Conservation (phyloP, 2,113 vertebrate genomes). For the Mesocricetus auratus region DNA sequence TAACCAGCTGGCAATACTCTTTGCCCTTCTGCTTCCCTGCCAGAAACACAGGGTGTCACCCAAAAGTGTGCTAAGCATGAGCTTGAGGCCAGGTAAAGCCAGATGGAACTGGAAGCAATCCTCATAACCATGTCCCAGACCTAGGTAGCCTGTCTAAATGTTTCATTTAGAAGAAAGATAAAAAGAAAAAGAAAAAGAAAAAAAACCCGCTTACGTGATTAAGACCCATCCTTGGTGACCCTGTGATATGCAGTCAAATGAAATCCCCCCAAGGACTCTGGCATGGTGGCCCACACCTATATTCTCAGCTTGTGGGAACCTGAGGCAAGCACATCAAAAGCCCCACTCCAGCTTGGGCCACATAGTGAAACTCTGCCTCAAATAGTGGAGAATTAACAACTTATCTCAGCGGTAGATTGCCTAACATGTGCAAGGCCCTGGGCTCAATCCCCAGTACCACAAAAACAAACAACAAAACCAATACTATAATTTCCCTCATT, state of each 20-base stretch:
- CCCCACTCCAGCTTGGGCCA: background rate
- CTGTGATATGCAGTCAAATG: background rate
- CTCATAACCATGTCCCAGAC: background rate
- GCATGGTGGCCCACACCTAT: background rate
- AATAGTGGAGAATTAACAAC: background rate
- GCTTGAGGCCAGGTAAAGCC: background rate
- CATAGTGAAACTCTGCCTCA: background rate
- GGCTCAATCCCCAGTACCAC: background rate
- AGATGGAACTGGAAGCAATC: background rate
- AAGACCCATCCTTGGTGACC: background rate
- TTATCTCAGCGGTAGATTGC: background rate
- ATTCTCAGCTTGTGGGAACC: background rate
- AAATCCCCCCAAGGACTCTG: background rate
- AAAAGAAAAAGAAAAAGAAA: background rate
- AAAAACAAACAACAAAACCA: background rate
- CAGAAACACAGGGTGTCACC: background rate
- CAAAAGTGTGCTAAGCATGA: background rate
- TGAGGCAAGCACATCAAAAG: background rate
- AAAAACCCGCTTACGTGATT: background rate
- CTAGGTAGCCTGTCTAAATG: background rate
- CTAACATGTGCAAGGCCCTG: background rate
- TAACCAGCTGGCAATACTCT: background rate
- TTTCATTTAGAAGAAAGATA: constrained; percentile 24
- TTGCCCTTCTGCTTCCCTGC: background rate
- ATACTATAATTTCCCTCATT: background rate